These are phyloP conservation scores for Ambastaia sidthimunki DNA, from an alignment of 2,797 vertebrate species.

Conservation along the genomic window DNA sequence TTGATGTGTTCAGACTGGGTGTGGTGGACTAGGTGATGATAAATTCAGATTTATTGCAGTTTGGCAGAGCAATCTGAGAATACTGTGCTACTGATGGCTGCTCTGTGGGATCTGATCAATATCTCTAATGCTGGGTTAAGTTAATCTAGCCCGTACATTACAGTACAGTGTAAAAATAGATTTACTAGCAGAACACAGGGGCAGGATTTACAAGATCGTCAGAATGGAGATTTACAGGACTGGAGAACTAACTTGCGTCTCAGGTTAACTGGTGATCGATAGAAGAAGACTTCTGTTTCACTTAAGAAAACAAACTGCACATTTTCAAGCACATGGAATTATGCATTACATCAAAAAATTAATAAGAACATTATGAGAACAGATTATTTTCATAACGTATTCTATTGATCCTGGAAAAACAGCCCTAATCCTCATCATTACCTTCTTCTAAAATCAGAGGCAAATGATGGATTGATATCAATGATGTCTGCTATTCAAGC, in stretches of 20 bases:
- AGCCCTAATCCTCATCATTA: neutral
- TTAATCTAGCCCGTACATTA: slow-evolving; percentile 56
- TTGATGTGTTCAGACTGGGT: slow-evolving; percentile 8
- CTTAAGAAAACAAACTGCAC: neutral
- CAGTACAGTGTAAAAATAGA: slow-evolving; percentile 52
- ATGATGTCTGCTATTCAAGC: too few species aligned
- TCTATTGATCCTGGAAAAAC: neutral
- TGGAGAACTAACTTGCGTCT: neutral
- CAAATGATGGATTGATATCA: neutral
- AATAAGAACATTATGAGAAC: neutral
- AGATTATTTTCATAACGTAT: neutral
- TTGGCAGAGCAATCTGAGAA: slow-evolving; percentile 48
- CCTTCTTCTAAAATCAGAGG: neutral
- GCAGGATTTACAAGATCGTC: neutral
- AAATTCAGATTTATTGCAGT: slow-evolving; percentile 38
- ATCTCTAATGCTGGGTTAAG: slow-evolving; percentile 60
- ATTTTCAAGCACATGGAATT: neutral
- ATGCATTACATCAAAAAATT: neutral
- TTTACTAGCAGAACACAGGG: slow-evolving; percentile 18
- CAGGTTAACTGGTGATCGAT: neutral
- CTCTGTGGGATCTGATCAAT: slow-evolving; percentile 57
- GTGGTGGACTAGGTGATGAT: slow-evolving; percentile 15
- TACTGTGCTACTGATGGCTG: slow-evolving; percentile 30
- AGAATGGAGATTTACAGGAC: slow-evolving; percentile 1
- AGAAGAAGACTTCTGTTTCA: neutral